Evolutionary conservation across 1,140 invertebrate genomes (phyloP), one percentile per base, ranked within the genome.

Genomic region (Aphelenchoides besseyi): DNA sequence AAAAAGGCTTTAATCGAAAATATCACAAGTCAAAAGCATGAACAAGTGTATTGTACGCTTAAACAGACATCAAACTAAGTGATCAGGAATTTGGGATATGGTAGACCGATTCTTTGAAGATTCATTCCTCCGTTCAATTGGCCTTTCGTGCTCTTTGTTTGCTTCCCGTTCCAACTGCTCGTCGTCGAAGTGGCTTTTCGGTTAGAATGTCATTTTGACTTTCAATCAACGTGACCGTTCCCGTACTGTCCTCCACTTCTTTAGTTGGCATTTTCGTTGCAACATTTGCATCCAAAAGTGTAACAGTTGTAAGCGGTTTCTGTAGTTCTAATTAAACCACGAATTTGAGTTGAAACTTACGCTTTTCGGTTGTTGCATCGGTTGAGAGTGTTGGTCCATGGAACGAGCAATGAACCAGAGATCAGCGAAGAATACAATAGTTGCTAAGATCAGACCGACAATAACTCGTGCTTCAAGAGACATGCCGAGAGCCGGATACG

Each of bases 401-500:
- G 57, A 55, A 69, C 85, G 86, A 23, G 87, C 36, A 63, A 87
- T 75, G 72, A 87, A 87, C 69, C 87, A 87, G 2, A 87, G 78
- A 74, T 87, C 87, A 16, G 86, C 87, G 79, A 87, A 86, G 71
- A 87, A 87, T 2, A 87, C 85, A 59, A 87, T 72, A 23, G 85
- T 84, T 59, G 77, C 86, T 12, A 86, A 70, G 18, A 85, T 79
- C 3, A 87, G 70, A 5, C 86, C 87, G 62, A 76, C 70, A 18
- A 85, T 71, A 72, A 87, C 79, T 84, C 86, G 82, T 77, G 85
- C 82, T 62, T 84, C 82, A 37, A 81, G 64, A 74, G 81, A 77
- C 68, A 81, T 72, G 59, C 69, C 41, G 37, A 81, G 32, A 48
- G 79, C 68, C 28, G 78, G 82, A 69, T 84, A 82, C 2, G 79